These are phyloP conservation scores for Drosophila greeni DNA, from an alignment of 2,888 invertebrate genomes.

Conservation along the genomic window DNA sequence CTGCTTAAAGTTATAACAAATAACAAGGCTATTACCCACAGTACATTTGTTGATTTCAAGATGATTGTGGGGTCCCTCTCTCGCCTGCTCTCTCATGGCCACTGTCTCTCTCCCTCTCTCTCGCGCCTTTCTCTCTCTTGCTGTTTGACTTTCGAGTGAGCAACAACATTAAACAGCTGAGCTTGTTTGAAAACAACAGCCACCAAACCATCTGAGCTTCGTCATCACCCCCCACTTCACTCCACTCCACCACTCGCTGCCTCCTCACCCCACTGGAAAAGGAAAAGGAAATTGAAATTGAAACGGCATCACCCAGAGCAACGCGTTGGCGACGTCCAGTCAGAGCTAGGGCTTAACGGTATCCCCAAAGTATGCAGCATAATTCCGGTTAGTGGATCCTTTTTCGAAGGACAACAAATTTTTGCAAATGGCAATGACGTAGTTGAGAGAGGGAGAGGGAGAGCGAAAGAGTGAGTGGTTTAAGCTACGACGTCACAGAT, in stretches of 20 bases:
- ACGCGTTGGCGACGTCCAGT: background rate
- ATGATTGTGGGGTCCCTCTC: slow-evolving; percentile 18
- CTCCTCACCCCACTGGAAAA: slow-evolving; percentile 1
- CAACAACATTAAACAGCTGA: slow-evolving; percentile 75
- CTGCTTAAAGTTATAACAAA: background rate
- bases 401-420: slow-evolving; percentile 34
- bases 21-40: slow-evolving; percentile 18
- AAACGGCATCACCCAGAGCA: slow-evolving; percentile 23
- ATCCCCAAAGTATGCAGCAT: slow-evolving; percentile 56
- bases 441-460: slow-evolving; percentile 19
- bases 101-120: slow-evolving; percentile 8
- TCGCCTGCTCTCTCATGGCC: background rate
- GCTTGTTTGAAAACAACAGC: slow-evolving; percentile 69
- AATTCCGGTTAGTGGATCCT: slow-evolving; percentile 22
- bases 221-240: background rate
- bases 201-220: slow-evolving; percentile 21
- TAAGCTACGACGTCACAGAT: slow-evolving; percentile 43
- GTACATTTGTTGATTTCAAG: slow-evolving; percentile 54
- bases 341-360: slow-evolving; percentile 1
- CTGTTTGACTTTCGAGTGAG: slow-evolving; percentile 38
- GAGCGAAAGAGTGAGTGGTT: slow-evolving; percentile 14
- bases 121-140: slow-evolving; percentile 11
- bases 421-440: slow-evolving; percentile 39
- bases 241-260: background rate
- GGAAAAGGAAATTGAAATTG: slow-evolving; percentile 35